A percentile compares a stretch with the other conserved stretches of the same genome.
Evolutionary conservation across 2,113 vertebrate genomes (phyloP).

Genomic region (Syngnathus scovelli): DNA sequence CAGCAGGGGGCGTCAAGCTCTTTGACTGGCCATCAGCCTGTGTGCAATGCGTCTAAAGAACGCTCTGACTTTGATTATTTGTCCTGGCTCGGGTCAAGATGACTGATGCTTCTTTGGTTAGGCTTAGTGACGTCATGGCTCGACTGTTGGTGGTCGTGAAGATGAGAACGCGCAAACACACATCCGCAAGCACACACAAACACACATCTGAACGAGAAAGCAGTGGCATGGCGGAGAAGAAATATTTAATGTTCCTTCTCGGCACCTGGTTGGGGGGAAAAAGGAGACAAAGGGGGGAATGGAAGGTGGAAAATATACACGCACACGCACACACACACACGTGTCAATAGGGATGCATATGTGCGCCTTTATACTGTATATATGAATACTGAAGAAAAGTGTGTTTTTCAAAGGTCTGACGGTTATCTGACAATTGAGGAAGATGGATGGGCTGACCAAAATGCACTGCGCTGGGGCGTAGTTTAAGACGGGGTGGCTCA

Average conservation of each 20-base stretch:
- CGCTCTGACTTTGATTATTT: conserved; percentile 36
- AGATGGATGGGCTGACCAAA: conserved; percentile 59
- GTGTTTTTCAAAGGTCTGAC: conserved; percentile 44
- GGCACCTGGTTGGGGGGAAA: conserved; percentile 47
- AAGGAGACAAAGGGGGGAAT: conserved; percentile 25
- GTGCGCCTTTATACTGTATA: conserved; percentile 15
- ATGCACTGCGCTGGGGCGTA: conserved; percentile 40
- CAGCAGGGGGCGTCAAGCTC: conserved; percentile 12
- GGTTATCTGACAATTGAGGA: conserved; percentile 58
- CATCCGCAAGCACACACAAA: conserved; percentile 13
- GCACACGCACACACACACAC: conserved; percentile 4
- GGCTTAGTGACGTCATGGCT: conserved; percentile 23
- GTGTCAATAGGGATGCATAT: conserved; percentile 7
- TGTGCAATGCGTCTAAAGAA: conserved; percentile 19
- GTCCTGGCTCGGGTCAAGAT: conserved; percentile 32
- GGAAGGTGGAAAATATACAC: conserved; percentile 25
- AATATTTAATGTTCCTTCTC: conserved; percentile 62
- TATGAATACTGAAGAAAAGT: background rate
- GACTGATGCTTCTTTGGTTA: conserved; percentile 24
- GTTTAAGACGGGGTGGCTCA: conserved; percentile 26
- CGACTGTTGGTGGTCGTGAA: conserved; percentile 60
- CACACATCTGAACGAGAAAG: conserved; percentile 40
- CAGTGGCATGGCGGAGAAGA: conserved; percentile 39
- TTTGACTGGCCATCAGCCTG: conserved; percentile 34
- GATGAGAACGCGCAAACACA: conserved; percentile 30